Evolutionary conservation across 2,888 invertebrate species (phyloP), one percentile per base, ranked within the genome.

Genomic region (Fissipunctia ypsillon): DNA sequence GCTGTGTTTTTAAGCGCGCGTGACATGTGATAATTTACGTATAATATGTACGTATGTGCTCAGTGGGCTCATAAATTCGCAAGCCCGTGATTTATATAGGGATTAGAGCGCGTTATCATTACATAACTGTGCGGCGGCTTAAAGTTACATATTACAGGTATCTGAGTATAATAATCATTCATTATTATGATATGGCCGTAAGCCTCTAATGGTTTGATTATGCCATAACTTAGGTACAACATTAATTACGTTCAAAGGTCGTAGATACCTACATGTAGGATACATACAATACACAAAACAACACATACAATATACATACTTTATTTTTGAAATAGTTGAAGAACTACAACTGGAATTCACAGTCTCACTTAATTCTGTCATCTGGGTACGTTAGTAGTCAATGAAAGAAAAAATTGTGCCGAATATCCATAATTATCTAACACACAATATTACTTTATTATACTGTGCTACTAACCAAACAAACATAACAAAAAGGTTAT

Each of bases 11-110:
- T 90, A 91, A 91, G 88, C 90, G 87, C 84, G 85, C 87, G 85
- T 88, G 84, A 86, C 90, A 86, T 81, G 88, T 89, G 89, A 93
- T 94, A 94, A 95, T 94, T 94, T 93, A 94, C 92, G 93, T 91
- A 92, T 89, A 85, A 86, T 90, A 90, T 90, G 89, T 90, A 87
- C 89, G 88, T 92, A 90, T 92, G 89, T 92, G 91, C 89, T 91
- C 91, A 91, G 92, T 87, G 91, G 91, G 92, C 92, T 93, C 94
- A 91, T 95, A 95, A 95, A 95, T 95, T 95, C 90, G 91, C 93
- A 87, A 88, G 90, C 88, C 80, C 69, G 88, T 95, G 94, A 95
- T 95, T 95, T 95, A 95, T 95, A 91, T 86, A 91, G 81, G 93
- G 95, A 94, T 95, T 95, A 94, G 88, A 89, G 86, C 77, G 86